Percentiles rank a stretch among this genome's conserved stretches.
phyloP scores from a whole-genome alignment of 2,113 vertebrate genomes.

The Cardinalis cardinalis region DNA sequence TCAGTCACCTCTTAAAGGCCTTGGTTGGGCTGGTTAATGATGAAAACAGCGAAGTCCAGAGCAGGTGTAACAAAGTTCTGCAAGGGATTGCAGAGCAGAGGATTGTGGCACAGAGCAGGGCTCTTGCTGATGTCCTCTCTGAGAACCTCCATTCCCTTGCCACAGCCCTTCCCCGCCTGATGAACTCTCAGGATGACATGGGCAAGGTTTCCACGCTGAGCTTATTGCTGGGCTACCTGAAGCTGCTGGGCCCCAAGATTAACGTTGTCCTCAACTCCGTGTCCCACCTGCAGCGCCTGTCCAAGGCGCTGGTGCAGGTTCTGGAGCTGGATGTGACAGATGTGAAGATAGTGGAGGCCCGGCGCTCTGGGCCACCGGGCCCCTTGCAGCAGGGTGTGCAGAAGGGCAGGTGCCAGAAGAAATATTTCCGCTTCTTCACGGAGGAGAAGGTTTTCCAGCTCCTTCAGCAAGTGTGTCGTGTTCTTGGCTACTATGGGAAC shows the following conservation, averaged over 20 bases:
- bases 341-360: constrained; percentile 85
- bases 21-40: constrained; percentile 86
- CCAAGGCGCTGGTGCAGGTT: constrained; percentile 88
- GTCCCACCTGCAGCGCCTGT: constrained; percentile 87
- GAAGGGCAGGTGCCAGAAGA: constrained; percentile 38
- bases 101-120: constrained; percentile 61
- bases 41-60: constrained; percentile 78
- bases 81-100: constrained; percentile 66
- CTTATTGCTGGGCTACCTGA: constrained; percentile 86
- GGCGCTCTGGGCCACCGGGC: constrained; percentile 20
- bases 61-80: constrained; percentile 71
- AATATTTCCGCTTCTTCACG: constrained; percentile 88
- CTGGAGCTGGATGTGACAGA: constrained; percentile 87
- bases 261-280: constrained; percentile 79
- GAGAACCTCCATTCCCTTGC: constrained; percentile 88
- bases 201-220: constrained; percentile 85
- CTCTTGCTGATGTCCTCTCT: constrained; percentile 81
- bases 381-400: not conserved
- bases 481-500: constrained; percentile 89
- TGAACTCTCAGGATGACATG: constrained; percentile 86
- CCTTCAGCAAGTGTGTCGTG: constrained; percentile 82
- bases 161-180: constrained; percentile 87
- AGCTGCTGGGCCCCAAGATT: constrained; percentile 84
- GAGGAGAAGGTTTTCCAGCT: constrained; percentile 80
- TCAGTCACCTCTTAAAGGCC: constrained; percentile 80